Base-by-base conservation (phyloP, 2,888 invertebrate species). In the Aspidiotus rigidus region DNA sequence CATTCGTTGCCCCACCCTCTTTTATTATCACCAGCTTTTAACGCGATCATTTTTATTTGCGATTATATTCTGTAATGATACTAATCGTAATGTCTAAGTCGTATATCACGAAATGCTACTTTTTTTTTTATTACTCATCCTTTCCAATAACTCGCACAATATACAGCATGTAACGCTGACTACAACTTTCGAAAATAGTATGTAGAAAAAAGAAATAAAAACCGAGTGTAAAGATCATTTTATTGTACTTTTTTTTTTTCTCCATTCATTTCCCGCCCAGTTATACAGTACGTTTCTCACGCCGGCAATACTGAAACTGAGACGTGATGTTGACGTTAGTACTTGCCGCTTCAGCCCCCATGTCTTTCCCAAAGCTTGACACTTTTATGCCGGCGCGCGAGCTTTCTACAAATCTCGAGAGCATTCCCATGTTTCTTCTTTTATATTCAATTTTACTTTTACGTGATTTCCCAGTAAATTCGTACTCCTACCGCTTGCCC, bases 351-450 rank as follows among this genome's bases (percentile, higher is more conserved):
- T 39, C 15, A 7, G n/a, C 62, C 62, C 28, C 9, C 28, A n/a
- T 17, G 28, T 16, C 59, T 44, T 17, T 49, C 42, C 44, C n/a
- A 17, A 44, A 49, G 62, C 54, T 39, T 64, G 64, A 64, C 64
- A 64, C 54, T 64, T 64, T 64, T 64, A 64, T 54, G 54, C 54
- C 64, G 64, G 49, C 54, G 28, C 28, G 28, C 28, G 49, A 64
- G 64, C 64, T 64, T 64, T 64, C 64, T 17, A 17, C 66, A 66
- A 66, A 66, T 66, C 66, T 66, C 66, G 49, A 66, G 66, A 66
- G 66, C 66, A 66, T 66, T 66, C 66, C 57, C 66, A 41, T 66
- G 66, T 66, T 66, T 66, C 39, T 66, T 66, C 66, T 66, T 66
- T 66, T 66, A 66, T 66, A 66, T 66, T 66, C 66, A 66, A 66